Evolutionary conservation across 2,797 vertebrate species (phyloP).

Genomic region (Luscinia luscinia): DNA sequence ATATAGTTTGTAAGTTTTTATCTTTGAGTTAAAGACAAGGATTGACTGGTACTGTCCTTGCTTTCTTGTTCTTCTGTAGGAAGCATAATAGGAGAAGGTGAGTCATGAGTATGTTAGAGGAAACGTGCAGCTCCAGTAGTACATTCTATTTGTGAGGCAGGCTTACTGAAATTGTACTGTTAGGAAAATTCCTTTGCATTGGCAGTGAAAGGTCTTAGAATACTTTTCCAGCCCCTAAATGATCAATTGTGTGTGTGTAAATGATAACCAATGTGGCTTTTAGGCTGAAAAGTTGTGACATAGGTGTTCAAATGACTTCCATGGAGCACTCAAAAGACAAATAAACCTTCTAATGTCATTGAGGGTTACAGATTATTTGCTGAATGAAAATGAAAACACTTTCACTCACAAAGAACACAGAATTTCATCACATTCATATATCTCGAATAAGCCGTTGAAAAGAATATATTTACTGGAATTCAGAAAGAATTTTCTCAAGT

Average conservation of each 20-base stretch:
- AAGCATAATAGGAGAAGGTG: not conserved
- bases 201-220: not conserved
- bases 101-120: not conserved
- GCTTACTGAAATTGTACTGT: not conserved
- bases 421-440: constrained; percentile 29
- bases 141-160: not conserved
- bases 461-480: constrained; percentile 36
- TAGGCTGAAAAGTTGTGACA: constrained; percentile 6
- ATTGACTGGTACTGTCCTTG: not conserved
- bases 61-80: not conserved
- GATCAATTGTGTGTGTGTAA: not conserved
- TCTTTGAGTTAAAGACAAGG: not conserved
- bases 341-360: not conserved
- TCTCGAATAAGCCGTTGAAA: not conserved
- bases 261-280: not conserved
- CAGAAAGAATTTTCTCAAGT: constrained; percentile 21
- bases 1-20: not conserved
- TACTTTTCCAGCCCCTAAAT: not conserved
- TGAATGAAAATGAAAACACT: constrained; percentile 21
- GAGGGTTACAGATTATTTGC: not conserved
- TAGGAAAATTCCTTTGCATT: not conserved
- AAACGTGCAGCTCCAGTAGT: not conserved
- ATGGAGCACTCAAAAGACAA: not conserved
- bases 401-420: constrained; percentile 14
- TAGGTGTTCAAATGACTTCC: not conserved